Conservation (phyloP, 2,113 vertebrate genomes). For the Oreotrochilus melanogaster region DNA sequence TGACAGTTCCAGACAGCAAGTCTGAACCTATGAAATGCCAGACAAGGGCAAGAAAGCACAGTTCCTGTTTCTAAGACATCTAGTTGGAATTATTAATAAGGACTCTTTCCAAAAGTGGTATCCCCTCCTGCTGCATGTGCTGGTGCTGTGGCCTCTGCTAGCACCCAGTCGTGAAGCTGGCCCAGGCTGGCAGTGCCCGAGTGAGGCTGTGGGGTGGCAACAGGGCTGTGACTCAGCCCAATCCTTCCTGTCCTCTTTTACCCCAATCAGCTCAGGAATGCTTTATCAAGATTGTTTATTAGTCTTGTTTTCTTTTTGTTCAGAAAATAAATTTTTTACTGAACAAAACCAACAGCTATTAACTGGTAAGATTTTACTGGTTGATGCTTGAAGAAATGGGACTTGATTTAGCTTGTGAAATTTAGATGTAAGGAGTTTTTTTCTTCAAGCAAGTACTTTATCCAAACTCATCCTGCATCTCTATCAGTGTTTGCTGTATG, state of each 20-base stretch:
- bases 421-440: not conserved
- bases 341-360: not conserved
- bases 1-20: not conserved
- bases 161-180: fast-evolving
- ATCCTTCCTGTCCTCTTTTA: not conserved
- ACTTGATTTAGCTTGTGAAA: not conserved
- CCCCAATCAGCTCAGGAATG: not conserved
- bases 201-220: fast-evolving
- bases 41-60: not conserved
- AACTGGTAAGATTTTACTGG: not conserved
- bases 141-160: not conserved
- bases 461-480: not conserved
- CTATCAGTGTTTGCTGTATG: not conserved
- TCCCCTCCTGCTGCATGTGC: fast-evolving
- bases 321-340: not conserved
- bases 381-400: not conserved
- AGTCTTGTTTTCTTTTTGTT: not conserved
- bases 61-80: not conserved
- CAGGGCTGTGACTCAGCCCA: not conserved
- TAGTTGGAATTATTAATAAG: not conserved
- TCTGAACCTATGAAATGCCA: not conserved
- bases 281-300: not conserved
- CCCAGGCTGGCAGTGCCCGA: fast-evolving
- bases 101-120: not conserved
- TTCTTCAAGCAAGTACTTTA: not conserved